A percentile compares a stretch with the other conserved stretches of the same genome.
These are phyloP conservation scores for Pampusana beccarii DNA, from an alignment of 2,113 vertebrate genomes.

Conservation along the genomic window DNA sequence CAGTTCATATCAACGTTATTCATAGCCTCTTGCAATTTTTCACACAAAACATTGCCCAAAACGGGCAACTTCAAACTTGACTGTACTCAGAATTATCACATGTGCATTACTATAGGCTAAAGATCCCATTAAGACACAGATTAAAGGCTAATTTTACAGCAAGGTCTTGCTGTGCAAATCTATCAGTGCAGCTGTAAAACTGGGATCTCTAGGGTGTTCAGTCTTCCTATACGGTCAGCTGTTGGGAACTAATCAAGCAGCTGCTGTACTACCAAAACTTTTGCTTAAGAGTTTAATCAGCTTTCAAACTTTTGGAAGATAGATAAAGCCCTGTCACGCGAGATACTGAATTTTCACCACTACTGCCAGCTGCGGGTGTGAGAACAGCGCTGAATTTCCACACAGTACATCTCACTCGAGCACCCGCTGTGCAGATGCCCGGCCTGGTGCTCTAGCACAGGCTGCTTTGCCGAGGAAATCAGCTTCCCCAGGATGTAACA, in stretches of 20 bases:
- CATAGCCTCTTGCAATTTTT: background rate
- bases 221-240: background rate
- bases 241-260: constrained; percentile 1
- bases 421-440: background rate
- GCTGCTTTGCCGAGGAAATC: constrained; percentile 14
- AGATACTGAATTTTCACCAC: background rate
- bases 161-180: constrained; percentile 12
- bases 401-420: background rate
- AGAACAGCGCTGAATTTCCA: background rate
- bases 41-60: background rate
- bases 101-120: background rate
- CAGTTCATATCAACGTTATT: background rate
- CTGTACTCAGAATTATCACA: background rate
- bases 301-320: background rate
- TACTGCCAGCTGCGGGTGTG: background rate
- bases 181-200: constrained; percentile 42
- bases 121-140: constrained; percentile 29
- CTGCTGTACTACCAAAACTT: background rate
- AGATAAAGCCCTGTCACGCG: background rate
- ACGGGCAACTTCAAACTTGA: background rate
- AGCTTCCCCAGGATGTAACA: background rate
- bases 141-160: constrained; percentile 46
- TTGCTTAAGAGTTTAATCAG: background rate
- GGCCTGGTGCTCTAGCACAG: background rate
- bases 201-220: constrained; percentile 2